Evolutionary conservation across 2,888 invertebrate species (phyloP), one percentile per base, ranked within the genome.

Genomic region (Heliconius cydno): DNA sequence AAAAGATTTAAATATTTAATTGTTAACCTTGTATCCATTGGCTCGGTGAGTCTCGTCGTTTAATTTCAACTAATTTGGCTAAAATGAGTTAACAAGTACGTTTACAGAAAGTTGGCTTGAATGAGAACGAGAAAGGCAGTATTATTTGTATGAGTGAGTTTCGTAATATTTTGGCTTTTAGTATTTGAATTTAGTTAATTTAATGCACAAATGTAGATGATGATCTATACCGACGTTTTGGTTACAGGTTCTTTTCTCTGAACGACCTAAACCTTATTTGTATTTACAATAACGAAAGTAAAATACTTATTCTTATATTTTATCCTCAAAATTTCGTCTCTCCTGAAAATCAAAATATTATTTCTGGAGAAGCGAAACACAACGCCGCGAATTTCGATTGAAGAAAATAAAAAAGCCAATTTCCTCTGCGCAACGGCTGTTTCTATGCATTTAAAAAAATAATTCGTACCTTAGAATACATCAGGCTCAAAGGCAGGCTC

Each of bases 401-500:
- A 46, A 46, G 46, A 15, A 46, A 46, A 15, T 46, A 13, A 30
- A 30, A 30, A 6, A 30, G 0, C 0, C 30, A n/a, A n/a, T n/a
- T n/a, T n/a, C n/a, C n/a, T n/a, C n/a, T n/a, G n/a, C n/a, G n/a
- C n/a, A n/a, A n/a, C n/a, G n/a, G n/a, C n/a, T n/a, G n/a, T n/a
- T n/a, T n/a, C n/a, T n/a, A n/a, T n/a, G n/a, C n/a, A n/a, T n/a
- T n/a, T 46, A 13, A 30, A 30, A 30, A 6, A 76, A 52, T 3
- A 67, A n/a, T 65, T 83, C 90, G 93, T 94, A 98, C 98, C 97
- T 98, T 97, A 5, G 98, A 98, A 92, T 98, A 98, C 97, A 98
- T 98, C 82, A 98, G 95, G 87, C 98, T 98, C 76, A 99, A 95
- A 1, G 98, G 98, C 84, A 98, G 95, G 86, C 98, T 98, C 97